phyloP scores from a whole-genome alignment of 30 jellyfish, hydroid and myxozoan species.

The Aurelia aurita complex sp. Pacific region DNA sequence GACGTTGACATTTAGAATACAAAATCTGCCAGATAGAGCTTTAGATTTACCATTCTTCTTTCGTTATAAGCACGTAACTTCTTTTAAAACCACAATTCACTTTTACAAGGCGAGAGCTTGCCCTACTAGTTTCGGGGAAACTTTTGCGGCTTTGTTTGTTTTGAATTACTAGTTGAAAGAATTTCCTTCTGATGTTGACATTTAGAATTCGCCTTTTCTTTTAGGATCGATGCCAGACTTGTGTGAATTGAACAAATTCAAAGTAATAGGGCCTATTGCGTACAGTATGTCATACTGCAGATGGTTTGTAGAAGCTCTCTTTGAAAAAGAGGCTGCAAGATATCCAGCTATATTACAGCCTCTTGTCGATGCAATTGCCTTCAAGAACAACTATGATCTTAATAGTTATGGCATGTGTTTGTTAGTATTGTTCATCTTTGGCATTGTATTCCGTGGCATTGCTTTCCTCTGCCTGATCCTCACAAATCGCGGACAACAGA shows the following conservation, averaged over 20 bases:
- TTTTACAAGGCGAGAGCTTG: no score
- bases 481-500: constrained; percentile 78
- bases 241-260: constrained; percentile 53
- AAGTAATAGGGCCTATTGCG: constrained; percentile 62
- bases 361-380: constrained; percentile 23
- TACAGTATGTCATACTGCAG: constrained; percentile 73
- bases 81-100: no score
- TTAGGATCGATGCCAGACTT: constrained; percentile 69
- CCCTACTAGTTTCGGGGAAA: no score
- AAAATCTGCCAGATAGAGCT: no score
- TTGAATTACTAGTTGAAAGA: no score
- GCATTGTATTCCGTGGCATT: constrained; percentile 50
- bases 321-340: constrained; percentile 70
- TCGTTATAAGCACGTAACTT: no score
- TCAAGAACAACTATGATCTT: constrained; percentile 40
- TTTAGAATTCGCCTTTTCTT: neutral
- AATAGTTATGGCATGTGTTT: constrained; percentile 55
- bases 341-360: constrained; percentile 67
- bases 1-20: no score
- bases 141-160: no score
- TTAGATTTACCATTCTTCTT: no score
- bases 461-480: constrained; percentile 43
- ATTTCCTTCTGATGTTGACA: no score
- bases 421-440: constrained; percentile 37
- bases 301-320: constrained; percentile 79